Conservation (phyloP, 2,888 invertebrate genomes). For the Sminthurinus aureus region DNA sequence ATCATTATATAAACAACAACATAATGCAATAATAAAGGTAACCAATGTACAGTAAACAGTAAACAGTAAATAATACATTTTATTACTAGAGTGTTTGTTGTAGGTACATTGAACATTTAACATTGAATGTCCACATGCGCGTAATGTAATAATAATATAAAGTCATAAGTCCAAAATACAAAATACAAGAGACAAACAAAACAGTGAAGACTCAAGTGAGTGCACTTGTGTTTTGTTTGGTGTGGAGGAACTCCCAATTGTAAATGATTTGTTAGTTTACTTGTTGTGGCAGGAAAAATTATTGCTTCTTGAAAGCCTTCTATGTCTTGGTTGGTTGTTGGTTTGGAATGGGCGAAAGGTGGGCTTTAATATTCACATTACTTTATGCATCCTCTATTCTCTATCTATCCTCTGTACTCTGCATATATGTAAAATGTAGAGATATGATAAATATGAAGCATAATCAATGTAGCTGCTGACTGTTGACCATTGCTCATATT, state of each 20-base stretch:
- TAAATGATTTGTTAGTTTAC: slow-evolving; percentile 59
- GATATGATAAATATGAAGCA: neutral
- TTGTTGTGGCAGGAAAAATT: slow-evolving; percentile 54
- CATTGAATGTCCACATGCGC: too few relatives aligned
- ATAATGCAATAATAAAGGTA: neutral
- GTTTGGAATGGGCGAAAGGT: neutral
- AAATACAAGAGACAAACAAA: too few relatives aligned
- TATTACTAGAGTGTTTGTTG: too few relatives aligned
- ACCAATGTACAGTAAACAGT: too few relatives aligned
- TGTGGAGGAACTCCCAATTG: slow-evolving; percentile 24
- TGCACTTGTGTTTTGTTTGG: neutral
- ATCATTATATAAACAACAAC: neutral
- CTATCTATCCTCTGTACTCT: neutral
- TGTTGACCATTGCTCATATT: neutral
- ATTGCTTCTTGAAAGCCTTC: slow-evolving; percentile 54
- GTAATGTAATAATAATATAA: neutral
- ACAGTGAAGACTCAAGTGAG: too few relatives aligned
- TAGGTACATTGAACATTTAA: too few relatives aligned
- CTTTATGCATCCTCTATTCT: too few relatives aligned
- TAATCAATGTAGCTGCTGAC: neutral
- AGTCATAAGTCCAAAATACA: neutral
- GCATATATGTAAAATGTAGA: neutral
- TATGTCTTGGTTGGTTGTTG: slow-evolving; percentile 16
- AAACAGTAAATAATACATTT: too few relatives aligned
- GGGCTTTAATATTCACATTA: neutral